phyloP scores from a whole-genome alignment of 2,797 vertebrate genomes.

The Avahi laniger region DNA sequence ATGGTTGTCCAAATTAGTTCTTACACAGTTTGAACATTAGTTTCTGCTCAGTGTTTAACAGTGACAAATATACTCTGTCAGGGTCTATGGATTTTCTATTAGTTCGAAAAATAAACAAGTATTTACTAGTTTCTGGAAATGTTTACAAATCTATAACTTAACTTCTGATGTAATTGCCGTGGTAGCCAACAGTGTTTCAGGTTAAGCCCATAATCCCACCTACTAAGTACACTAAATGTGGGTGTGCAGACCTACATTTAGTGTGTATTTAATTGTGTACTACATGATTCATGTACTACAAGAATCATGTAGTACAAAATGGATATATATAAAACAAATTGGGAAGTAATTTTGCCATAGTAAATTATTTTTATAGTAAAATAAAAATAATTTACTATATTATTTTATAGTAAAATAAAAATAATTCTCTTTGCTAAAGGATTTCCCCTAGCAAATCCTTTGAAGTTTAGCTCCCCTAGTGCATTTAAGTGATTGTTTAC shows the following conservation, averaged over 20 bases:
- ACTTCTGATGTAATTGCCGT: background rate
- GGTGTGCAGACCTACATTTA: background rate
- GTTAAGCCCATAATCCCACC: background rate
- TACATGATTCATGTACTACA: background rate
- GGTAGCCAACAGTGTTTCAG: background rate
- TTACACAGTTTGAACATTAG: background rate
- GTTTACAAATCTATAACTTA: background rate
- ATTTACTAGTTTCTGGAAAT: conserved; percentile 33
- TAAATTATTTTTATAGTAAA: background rate
- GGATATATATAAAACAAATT: background rate
- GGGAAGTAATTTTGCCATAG: background rate
- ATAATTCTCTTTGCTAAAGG: conserved; percentile 17
- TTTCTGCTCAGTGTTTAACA: background rate
- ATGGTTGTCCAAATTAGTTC: background rate
- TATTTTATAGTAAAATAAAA: no score
- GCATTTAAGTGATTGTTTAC: conserved; percentile 28
- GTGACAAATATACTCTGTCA: background rate
- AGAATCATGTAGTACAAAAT: background rate
- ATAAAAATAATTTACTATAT: no score
- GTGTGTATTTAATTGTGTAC: background rate
- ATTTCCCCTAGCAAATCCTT: background rate
- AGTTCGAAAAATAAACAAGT: conserved; percentile 18
- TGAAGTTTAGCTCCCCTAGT: background rate
- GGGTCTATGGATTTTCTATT: conserved; percentile 24
- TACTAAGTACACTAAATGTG: background rate